Percentiles rank a stretch among this genome's conserved stretches.
Conservation (phyloP, 2,888 invertebrate genomes). For the Penaeus monodon region DNA sequence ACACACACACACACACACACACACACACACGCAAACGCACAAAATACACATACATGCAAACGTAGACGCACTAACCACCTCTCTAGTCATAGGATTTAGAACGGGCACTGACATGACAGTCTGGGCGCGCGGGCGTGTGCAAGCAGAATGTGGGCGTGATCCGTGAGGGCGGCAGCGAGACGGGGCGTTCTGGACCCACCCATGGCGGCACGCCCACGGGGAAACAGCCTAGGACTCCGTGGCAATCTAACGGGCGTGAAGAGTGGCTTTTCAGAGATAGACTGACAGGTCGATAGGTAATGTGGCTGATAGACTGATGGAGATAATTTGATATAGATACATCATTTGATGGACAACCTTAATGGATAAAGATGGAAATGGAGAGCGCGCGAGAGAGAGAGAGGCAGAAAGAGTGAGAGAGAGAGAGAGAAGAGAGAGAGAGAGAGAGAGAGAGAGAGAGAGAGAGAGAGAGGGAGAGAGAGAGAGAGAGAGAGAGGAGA, state of each 20-base stretch:
- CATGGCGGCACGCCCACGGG: constrained; percentile 27
- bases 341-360: too few relatives aligned
- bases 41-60: neutral
- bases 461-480: neutral
- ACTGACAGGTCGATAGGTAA: neutral
- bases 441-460: too few relatives aligned
- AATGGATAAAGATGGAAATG: too few relatives aligned
- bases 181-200: constrained; percentile 36
- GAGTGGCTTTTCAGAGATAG: neutral
- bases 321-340: too few relatives aligned
- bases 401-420: too few relatives aligned
- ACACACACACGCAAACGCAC: neutral
- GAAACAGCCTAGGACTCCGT: constrained; percentile 26
- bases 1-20: constrained; percentile 14
- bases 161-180: constrained; percentile 8
- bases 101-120: constrained; percentile 29
- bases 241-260: constrained; percentile 27
- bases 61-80: neutral
- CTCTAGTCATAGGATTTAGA: neutral
- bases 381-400: too few relatives aligned
- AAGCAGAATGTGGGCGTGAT: constrained; percentile 41
- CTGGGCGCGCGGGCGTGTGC: constrained; percentile 34
- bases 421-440: too few relatives aligned
- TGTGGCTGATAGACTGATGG: neutral
- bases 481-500: constrained; percentile 3